These are phyloP conservation scores for Gyps fulvus DNA, from an alignment of 2,113 vertebrate species.

Conservation along the genomic window DNA sequence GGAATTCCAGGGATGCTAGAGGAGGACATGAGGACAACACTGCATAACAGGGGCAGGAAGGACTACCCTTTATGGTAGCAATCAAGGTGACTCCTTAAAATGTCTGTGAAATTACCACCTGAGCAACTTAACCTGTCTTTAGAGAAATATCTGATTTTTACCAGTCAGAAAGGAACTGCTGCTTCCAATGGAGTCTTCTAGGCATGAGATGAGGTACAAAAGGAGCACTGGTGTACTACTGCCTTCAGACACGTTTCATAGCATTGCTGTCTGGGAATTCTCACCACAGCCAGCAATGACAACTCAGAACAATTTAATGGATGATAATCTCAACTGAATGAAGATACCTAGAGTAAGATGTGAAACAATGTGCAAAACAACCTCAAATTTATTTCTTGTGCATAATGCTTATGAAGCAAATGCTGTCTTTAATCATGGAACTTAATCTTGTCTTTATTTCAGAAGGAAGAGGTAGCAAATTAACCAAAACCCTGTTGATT, in stretches of 20 bases:
- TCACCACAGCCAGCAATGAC: neutral
- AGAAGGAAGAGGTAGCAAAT: neutral
- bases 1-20: neutral
- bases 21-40: neutral
- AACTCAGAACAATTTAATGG: neutral
- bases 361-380: neutral
- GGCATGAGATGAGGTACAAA: neutral
- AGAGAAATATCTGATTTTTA: neutral
- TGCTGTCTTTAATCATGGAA: neutral
- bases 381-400: neutral
- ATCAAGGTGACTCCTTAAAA: neutral
- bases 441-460: neutral
- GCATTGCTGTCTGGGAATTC: neutral
- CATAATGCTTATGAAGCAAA: neutral
- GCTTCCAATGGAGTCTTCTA: neutral
- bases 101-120: neutral
- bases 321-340: neutral
- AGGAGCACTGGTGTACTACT: neutral
- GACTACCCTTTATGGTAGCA: neutral
- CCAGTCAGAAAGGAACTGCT: neutral
- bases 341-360: neutral
- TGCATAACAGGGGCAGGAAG: neutral
- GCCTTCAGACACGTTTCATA: neutral
- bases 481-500: neutral
- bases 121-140: neutral